Base-by-base conservation (phyloP, 2,113 vertebrate species). In the Sarotherodon lohbergeri region DNA sequence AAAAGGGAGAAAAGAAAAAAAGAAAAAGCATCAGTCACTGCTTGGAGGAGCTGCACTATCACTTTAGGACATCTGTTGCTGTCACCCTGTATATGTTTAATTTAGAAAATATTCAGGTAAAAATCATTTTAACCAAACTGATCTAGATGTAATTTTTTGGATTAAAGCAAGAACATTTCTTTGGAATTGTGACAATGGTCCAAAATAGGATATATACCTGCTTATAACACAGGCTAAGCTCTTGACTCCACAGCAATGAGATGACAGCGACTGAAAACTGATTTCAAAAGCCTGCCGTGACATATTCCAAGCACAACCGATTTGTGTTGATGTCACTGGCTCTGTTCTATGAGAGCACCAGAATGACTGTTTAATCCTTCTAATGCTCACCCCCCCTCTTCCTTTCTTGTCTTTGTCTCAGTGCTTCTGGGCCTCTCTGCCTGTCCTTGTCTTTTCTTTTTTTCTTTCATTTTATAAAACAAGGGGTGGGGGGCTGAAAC, bases 291-390 rank as follows among this genome's bases (percentile, higher is more conserved):
- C 66, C 54, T 89, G 61, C 66, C 46, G 41, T 92, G 86, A 93
- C 91, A 92, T 88, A 94, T 93, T 93, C 88, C 66, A 82, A 80
- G 88, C 71, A 68, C 81, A 93, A 91, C 85, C 91, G 86, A 93
- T 95, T 89, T 91, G 86, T 92, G 89, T 93, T 92, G 92, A 90
- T 93, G 92, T 94, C 89, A 94, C 78, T 22, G 80, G 83, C 81
- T 92, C 83, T 90, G 89, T 83, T 90, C 78, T 87, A 86, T 85
- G 82, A 89, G 92, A 91, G 81, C 82, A 90, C 83, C 86, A 88
- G 83, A 88, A 87, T 92, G 92, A 88, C 87, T 89, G 89, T 90
- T 93, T 93, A 94, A 93, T 93, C 93, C 88, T 73, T 89, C 90
- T 91, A 92, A 93, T 89, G 89, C 90, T 86, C 89, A 61, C 29